Evolutionary conservation across 2,113 vertebrate genomes (phyloP).

Genomic region (Hippocampus zosterae): DNA sequence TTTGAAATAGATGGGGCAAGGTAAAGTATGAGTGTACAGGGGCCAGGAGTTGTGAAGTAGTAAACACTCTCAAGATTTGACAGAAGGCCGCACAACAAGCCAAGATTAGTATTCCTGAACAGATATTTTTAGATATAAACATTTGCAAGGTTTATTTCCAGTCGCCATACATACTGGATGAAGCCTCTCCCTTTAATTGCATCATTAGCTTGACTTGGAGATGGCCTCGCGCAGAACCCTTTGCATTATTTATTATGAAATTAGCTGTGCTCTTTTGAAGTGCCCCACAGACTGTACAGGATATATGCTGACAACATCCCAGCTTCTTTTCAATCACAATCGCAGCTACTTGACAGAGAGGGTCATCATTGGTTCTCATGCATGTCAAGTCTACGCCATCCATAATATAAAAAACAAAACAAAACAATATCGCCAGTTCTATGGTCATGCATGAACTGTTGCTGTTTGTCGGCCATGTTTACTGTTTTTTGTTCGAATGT

Average conservation of each 20-base stretch:
- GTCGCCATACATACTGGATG: conserved; percentile 8
- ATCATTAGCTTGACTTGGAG: conserved; percentile 41
- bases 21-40: neutral
- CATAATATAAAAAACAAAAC: no score
- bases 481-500: neutral
- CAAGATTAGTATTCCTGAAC: conserved; percentile 19
- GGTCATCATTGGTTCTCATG: neutral
- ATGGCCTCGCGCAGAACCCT: conserved; percentile 19
- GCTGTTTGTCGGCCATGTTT: neutral
- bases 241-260: conserved; percentile 60
- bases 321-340: conserved; percentile 19
- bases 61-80: conserved; percentile 11
- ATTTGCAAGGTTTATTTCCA: conserved; percentile 22
- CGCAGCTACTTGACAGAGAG: conserved; percentile 1
- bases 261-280: conserved; percentile 27
- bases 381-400: no score
- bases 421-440: neutral
- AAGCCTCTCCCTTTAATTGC: conserved; percentile 11
- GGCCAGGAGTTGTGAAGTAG: conserved; percentile 2
- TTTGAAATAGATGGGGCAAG: conserved; percentile 22
- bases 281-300: conserved; percentile 18
- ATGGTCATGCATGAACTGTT: neutral
- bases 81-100: neutral
- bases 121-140: conserved; percentile 19
- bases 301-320: conserved; percentile 12